Percentiles rank a stretch among this genome's conserved stretches.
phyloP scores from a whole-genome alignment of 2,113 vertebrate species.

The Monarcha castaneiventris region DNA sequence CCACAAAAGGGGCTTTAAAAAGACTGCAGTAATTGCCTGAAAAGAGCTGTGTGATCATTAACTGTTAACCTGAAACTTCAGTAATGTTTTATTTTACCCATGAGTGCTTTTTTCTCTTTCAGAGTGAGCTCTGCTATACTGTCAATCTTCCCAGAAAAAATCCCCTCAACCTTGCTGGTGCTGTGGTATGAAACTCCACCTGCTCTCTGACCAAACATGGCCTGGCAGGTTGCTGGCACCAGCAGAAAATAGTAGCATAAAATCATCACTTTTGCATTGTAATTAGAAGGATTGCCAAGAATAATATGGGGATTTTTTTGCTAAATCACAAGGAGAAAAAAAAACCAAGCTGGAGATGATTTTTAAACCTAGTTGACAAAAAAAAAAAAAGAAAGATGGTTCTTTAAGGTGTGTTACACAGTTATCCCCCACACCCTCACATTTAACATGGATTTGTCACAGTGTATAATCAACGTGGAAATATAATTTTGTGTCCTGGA shows the following conservation, averaged over 20 bases:
- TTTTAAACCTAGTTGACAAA: background rate
- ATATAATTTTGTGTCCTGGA: background rate
- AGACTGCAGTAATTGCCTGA: conserved; percentile 24
- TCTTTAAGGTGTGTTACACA: fast-evolving
- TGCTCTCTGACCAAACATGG: background rate
- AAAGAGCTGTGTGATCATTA: conserved; percentile 50
- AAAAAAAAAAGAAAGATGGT: background rate
- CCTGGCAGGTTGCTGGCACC: background rate
- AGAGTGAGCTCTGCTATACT: background rate
- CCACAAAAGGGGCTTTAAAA: conserved; percentile 23
- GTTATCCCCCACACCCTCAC: background rate
- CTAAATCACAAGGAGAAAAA: background rate
- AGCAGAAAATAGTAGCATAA: background rate
- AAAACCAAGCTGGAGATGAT: background rate
- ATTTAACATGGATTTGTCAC: background rate
- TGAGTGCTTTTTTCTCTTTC: conserved; percentile 19
- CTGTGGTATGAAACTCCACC: background rate
- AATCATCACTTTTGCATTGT: background rate
- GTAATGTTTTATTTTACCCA: conserved; percentile 48
- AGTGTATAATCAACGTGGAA: background rate
- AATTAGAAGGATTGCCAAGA: background rate
- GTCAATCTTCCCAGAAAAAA: background rate
- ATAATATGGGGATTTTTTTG: background rate
- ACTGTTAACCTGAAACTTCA: conserved; percentile 57
- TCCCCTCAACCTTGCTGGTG: background rate